Conservation (phyloP, 2,113 vertebrate genomes). For the Phrynosoma platyrhinos region DNA sequence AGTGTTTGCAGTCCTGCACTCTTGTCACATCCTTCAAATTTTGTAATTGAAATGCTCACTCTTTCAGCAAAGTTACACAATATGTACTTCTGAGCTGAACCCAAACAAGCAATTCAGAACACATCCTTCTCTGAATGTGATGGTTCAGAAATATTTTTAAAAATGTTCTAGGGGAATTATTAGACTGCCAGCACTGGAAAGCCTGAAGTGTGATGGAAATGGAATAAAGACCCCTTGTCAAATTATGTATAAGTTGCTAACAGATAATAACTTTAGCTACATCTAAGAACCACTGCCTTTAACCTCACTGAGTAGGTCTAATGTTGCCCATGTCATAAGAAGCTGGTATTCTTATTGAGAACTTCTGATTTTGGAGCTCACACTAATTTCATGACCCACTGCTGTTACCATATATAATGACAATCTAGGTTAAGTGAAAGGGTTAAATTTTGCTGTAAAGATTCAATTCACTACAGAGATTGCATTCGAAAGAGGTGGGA, state of each 20-base stretch:
- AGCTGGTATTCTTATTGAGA: background rate
- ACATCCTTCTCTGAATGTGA: rapidly evolving
- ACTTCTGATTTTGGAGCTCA: slow-evolving; percentile 43
- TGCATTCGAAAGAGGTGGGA: slow-evolving; percentile 62
- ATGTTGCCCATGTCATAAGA: background rate
- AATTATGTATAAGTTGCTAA: background rate
- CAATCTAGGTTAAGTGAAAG: slow-evolving; percentile 45
- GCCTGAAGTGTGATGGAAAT: background rate
- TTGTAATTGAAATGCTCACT: background rate
- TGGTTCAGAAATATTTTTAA: background rate
- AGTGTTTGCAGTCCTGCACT: background rate
- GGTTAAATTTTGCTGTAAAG: slow-evolving; percentile 57
- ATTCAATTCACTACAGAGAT: slow-evolving; percentile 62
- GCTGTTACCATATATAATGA: slow-evolving; percentile 33
- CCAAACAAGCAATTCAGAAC: background rate
- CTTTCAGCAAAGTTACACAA: background rate
- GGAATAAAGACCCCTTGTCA: background rate
- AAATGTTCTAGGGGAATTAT: background rate
- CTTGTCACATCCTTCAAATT: background rate
- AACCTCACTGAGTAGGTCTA: background rate
- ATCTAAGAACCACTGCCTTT: background rate
- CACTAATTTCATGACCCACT: background rate
- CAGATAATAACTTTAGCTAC: background rate
- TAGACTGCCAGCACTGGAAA: background rate
- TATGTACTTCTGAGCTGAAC: slow-evolving; percentile 9